Evolutionary conservation across 2,888 invertebrate genomes (phyloP), one percentile per base, ranked within the genome.

Genomic region (Graphium colonna): DNA sequence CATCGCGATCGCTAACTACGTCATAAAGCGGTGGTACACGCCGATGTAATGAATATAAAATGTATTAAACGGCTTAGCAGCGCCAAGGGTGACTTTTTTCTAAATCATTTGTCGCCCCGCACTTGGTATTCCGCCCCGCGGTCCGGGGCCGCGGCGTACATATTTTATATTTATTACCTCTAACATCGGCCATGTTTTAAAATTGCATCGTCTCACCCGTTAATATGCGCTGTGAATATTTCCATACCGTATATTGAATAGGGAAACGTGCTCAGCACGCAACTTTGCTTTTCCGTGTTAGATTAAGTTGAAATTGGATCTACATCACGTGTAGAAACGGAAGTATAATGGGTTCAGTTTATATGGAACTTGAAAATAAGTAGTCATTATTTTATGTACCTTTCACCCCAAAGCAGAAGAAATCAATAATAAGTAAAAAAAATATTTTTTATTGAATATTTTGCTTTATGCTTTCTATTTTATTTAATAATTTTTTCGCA

Each of bases 161-260:
- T 83, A 84, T 80, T 82, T 86, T 81, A 84, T 81, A 82, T 85
- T 84, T 85, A 86, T 82, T 80, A 77, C 75, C 65, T 68, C 72
- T 72, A 75, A 73, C 71, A 61, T 65, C 68, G 60, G 52, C 76
- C 73, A 72, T 72, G 73, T 71, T 63, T 73, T 69, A 72, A 80
- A 80, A 82, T 81, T 83, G 81, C 82, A 79, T 59, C 66, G 57
- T 51, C 65, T 65, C 68, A 73, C 75, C 73, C 77, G 76, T 77
- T 70, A 60, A 65, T 65, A 67, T 71, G 60, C 59, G 52, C 66
- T 62, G 67, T 67, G 69, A 49, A 59, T 50, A 49, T 56, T 54
- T 41, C 43, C 36, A 3, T 5, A 3, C 36, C 36, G 36, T 36
- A 36, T 36, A 36, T 36, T 36, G 36, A 36, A 36, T 36, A 36